These are phyloP conservation scores for Fistularia commersonii DNA, from an alignment of 2,797 vertebrate genomes.

Conservation along the genomic window DNA sequence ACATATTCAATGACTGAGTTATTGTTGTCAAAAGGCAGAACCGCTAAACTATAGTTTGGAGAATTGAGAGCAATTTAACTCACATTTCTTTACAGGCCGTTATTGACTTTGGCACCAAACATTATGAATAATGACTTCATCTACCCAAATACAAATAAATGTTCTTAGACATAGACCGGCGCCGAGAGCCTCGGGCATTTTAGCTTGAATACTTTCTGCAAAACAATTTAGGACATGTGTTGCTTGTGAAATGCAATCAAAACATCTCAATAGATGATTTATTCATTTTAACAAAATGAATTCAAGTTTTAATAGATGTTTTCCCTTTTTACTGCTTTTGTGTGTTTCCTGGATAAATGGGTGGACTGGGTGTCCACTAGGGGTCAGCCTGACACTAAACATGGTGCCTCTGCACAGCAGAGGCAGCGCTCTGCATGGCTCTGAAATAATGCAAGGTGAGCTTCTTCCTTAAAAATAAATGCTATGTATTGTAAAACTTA, in stretches of 20 bases:
- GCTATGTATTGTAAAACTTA: too few relatives aligned
- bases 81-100: slow-evolving; percentile 27
- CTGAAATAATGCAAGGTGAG: neutral
- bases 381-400: slow-evolving; percentile 71
- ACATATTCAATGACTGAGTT: slow-evolving; percentile 54
- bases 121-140: slow-evolving; percentile 49
- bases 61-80: slow-evolving; percentile 47
- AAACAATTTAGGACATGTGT: slow-evolving; percentile 54
- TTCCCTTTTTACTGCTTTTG: slow-evolving; percentile 28
- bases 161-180: slow-evolving; percentile 44
- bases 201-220: slow-evolving; percentile 42
- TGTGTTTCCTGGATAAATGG: slow-evolving; percentile 8
- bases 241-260: slow-evolving; percentile 55
- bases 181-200: slow-evolving; percentile 41
- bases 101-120: slow-evolving; percentile 55
- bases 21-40: slow-evolving; percentile 57
- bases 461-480: neutral
- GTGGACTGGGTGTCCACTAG: slow-evolving; percentile 59
- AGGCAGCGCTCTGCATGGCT: neutral
- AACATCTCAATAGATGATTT: slow-evolving; percentile 56
- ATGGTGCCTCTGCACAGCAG: slow-evolving; percentile 11
- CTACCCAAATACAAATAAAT: slow-evolving; percentile 56
- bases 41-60: slow-evolving; percentile 38
- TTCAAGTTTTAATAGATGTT: slow-evolving; percentile 54
- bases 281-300: slow-evolving; percentile 56